phyloP scores from a whole-genome alignment of 2,113 vertebrate species.

The Hypanus sabinus region DNA sequence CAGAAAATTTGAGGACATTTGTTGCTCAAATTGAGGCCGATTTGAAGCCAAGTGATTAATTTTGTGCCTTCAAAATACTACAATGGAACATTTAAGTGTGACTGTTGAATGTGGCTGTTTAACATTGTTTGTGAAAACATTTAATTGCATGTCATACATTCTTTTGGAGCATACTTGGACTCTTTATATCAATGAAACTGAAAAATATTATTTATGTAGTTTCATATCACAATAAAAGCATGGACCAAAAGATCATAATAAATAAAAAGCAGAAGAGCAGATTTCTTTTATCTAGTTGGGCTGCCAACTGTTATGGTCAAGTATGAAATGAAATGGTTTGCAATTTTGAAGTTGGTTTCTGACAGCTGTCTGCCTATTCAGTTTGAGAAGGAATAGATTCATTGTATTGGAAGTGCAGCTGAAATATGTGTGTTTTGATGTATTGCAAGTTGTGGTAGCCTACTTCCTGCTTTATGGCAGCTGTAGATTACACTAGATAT shows the following conservation, averaged over 20 bases:
- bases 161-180: background rate
- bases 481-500: background rate
- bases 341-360: background rate
- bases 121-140: background rate
- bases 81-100: background rate
- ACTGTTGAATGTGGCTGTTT: background rate
- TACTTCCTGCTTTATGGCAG: background rate
- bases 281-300: background rate
- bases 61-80: conserved; percentile 25
- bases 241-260: background rate
- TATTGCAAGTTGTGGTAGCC: background rate
- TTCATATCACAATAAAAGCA: conserved; percentile 5
- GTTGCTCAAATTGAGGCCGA: background rate
- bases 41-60: background rate
- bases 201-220: background rate
- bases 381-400: background rate
- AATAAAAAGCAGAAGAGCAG: background rate
- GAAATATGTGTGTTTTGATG: background rate
- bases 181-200: conserved; percentile 4
- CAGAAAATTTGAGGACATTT: background rate
- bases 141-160: conserved; percentile 13
- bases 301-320: background rate
- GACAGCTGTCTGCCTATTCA: background rate
- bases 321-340: background rate
- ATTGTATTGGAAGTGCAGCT: conserved; percentile 12